A percentile compares a stretch with the other conserved stretches of the same genome.
Conservation (phyloP, 2,888 invertebrate species). For the Drosophila pseudotalamancana region DNA sequence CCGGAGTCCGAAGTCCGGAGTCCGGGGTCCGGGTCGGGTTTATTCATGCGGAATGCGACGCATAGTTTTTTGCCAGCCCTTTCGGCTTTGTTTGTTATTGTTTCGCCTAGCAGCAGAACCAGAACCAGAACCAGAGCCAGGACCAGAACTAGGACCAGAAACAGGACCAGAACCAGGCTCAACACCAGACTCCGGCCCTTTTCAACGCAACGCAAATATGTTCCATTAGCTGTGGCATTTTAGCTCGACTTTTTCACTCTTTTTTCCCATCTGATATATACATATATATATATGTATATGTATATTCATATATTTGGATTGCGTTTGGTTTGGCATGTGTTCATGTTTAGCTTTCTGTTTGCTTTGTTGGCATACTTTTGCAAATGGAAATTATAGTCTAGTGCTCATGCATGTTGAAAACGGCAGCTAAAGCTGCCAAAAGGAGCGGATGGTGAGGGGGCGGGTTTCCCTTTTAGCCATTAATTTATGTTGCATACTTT, state of each 20-base stretch:
- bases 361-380: conserved; percentile 74
- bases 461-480: conserved; percentile 55
- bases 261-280: conserved; percentile 16
- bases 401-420: conserved; percentile 59
- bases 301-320: conserved; percentile 41
- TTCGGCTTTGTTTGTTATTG: conserved; percentile 71
- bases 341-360: conserved; percentile 68
- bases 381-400: conserved; percentile 77
- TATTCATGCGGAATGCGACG: conserved; percentile 76
- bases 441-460: neutral
- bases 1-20: neutral
- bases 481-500: conserved; percentile 65
- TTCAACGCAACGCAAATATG: conserved; percentile 78
- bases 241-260: conserved; percentile 56
- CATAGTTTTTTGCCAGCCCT: conserved; percentile 73
- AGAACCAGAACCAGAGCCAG: conserved; percentile 13
- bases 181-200: conserved; percentile 56
- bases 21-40: conserved; percentile 37
- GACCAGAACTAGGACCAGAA: conserved; percentile 30
- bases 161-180: conserved; percentile 38
- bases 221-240: conserved; percentile 77
- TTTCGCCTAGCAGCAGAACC: conserved; percentile 45
- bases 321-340: conserved; percentile 58
- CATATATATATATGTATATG: neutral
- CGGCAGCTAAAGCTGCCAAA: conserved; percentile 23